Evolutionary conservation across 2,888 invertebrate species (phyloP).

Genomic region (Idaea straminata): DNA sequence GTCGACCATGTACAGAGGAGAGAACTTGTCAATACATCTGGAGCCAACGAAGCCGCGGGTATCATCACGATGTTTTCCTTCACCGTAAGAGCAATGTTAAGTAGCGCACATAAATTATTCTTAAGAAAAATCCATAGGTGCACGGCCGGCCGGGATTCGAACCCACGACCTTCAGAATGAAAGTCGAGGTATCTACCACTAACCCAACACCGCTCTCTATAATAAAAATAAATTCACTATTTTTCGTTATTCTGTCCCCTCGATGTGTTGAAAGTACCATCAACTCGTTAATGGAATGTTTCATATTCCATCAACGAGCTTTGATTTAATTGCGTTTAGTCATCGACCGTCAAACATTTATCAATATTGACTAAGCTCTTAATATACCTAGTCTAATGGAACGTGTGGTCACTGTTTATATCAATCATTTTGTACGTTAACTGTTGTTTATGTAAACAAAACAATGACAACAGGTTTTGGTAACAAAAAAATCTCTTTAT

Average conservation of each 20-base stretch:
- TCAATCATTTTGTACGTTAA: background rate
- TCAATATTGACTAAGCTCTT: slow-evolving; percentile 74
- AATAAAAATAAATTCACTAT: background rate
- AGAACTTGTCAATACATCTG: too few relatives aligned
- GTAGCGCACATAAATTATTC: too few relatives aligned
- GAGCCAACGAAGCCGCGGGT: too few relatives aligned
- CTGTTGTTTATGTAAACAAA: background rate
- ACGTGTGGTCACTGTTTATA: slow-evolving; percentile 37
- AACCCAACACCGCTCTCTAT: too few relatives aligned
- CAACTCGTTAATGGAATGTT: background rate
- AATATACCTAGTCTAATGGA: slow-evolving; percentile 65
- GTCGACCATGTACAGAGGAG: too few relatives aligned
- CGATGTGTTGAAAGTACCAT: background rate
- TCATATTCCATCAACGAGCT: slow-evolving; percentile 40
- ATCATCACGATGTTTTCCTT: too few relatives aligned
- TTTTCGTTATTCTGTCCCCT: background rate
- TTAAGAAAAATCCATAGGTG: too few relatives aligned
- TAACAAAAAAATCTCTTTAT: background rate
- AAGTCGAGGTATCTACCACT: too few relatives aligned
- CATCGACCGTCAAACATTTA: slow-evolving; percentile 56
- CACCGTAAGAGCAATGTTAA: too few relatives aligned
- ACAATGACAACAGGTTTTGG: background rate
- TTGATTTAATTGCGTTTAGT: slow-evolving; percentile 61
- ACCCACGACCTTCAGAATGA: too few relatives aligned
- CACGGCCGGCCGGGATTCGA: too few relatives aligned